Base-by-base conservation (phyloP, 2,888 invertebrate genomes). In the Mactromeris polynyma region DNA sequence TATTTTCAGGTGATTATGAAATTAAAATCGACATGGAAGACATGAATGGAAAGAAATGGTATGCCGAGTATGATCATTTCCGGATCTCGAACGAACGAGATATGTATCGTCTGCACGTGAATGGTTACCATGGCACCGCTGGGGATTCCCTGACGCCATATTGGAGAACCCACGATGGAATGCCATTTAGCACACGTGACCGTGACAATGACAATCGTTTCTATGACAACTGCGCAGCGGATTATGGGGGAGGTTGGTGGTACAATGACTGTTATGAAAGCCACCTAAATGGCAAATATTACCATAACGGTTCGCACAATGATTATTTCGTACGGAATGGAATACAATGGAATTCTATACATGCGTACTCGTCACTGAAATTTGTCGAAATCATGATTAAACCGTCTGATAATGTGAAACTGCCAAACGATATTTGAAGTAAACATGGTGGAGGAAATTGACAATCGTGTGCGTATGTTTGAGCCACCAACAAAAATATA, bases 141-240 rank as follows among this genome's bases (percentile, higher is more conserved):
- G 98, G 98, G 84, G 98, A 99, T 96, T 98, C 99, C 0, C 97
- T 99, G 94, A 95, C 95, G 86, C 94, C 96, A 81, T 91, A 93
- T 80, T 96, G 96, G 95, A 98, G 98, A 93, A 98, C 98, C 96
- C 99, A 99, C 96, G 98, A 99, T 96, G 98, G 98, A 80, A 99
- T 99, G 98, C 98, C 98, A 93, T 99, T 99, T 97, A 99, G 98
- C 86, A 98, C 99, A 0, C 98, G 98, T 91, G 99, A 99, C 96
- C 98, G 98, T 78, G 99, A 99, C 96, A 97, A 98, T 95, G 99
- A 99, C 96, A 98, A 94, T 42, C 95, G 96, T 85, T 95, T 94
- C 93, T 95, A 96, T 93, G 96, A 96, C 94, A 96, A 96, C 93
- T 96, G 96, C 87, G 96, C 96, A 7, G 93, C 95, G 84, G 94